Evolutionary conservation across 2,797 vertebrate species (phyloP), one percentile per base, ranked within the genome.

Genomic region (Sebastes wilsoni): DNA sequence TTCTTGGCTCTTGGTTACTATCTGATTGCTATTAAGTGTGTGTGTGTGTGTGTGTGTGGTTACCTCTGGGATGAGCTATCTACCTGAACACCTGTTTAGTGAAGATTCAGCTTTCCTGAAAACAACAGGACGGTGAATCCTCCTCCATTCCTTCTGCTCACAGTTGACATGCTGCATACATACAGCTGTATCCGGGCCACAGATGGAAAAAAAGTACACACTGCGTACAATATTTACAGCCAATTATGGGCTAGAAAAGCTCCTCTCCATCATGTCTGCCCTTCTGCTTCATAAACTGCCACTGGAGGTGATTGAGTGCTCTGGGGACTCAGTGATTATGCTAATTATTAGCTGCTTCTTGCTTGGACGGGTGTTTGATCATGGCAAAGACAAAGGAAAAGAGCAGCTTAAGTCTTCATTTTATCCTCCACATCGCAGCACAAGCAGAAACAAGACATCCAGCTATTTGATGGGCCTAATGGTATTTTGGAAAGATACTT

Each of bases 301-400:
- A 81, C 81, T 69, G 74, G 65, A 83, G 83, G 88, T 89, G 84
- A 91, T 75, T 64, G 81, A 90, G 86, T 69, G 79, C 76, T 82
- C 74, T 38, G 71, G 85, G 90, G 82, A 87, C 82, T 76, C 80
- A 88, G 80, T 83, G 83, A 92, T 93, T 92, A 92, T 92, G 88
- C 74, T 89, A 88, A 92, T 91, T 77, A 86, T 93, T 92, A 90
- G 86, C 80, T 68, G 68, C 64, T 79, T 80, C 75, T 69, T 80
- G 88, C 87, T 42, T 74, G 85, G 73, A 80, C 14, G 69, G 60
- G 73, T 87, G 80, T 89, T 86, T 90, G 92, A 93, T 92, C 84
- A 67, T 52, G 55, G 67, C 20, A 77, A 75, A 89, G 83, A 88
- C 85, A 88, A 82, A 83, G 69, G 68, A 52, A 80, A 85, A 81